A percentile compares a stretch with the other conserved stretches of the same genome.
phyloP scores from a whole-genome alignment of 2,797 vertebrate species.

The Pteronotus mesoamericanus region DNA sequence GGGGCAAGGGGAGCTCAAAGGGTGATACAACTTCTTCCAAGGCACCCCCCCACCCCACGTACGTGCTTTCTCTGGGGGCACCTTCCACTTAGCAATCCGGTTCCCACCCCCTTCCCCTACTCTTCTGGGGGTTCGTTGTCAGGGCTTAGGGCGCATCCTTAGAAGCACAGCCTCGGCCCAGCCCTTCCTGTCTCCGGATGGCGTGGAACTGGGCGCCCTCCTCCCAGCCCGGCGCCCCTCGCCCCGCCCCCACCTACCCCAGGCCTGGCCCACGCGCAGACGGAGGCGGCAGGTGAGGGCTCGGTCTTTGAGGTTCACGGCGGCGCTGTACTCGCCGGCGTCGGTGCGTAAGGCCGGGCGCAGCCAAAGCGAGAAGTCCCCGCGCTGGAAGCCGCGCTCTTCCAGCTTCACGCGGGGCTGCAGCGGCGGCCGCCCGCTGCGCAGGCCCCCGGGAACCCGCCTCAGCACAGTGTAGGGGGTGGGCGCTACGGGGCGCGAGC shows the following conservation, averaged over 20 bases:
- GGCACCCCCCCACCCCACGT: neutral
- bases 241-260: slow-evolving; percentile 74
- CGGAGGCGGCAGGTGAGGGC: slow-evolving; percentile 51
- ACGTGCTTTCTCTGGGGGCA: neutral
- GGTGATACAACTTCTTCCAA: slow-evolving; percentile 1
- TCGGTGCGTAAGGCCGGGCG: slow-evolving; percentile 65
- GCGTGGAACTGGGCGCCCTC: neutral
- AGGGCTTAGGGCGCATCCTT: neutral
- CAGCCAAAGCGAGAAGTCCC: slow-evolving; percentile 81
- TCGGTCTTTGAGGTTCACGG: neutral
- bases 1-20: neutral
- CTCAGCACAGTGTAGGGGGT: slow-evolving; percentile 73
- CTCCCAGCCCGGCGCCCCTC: neutral
- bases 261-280: slow-evolving; percentile 70
- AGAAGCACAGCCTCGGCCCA: neutral
- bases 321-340: slow-evolving; percentile 72
- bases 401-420: slow-evolving; percentile 70
- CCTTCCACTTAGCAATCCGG: neutral
- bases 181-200: neutral
- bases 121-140: neutral
- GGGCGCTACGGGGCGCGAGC: neutral
- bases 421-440: slow-evolving; percentile 69
- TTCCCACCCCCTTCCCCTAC: neutral
- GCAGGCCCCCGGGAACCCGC: slow-evolving; percentile 69
- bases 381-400: slow-evolving; percentile 57